These are phyloP conservation scores for Lophotriccus pileatus DNA, from an alignment of 2,797 vertebrate species.

Conservation along the genomic window DNA sequence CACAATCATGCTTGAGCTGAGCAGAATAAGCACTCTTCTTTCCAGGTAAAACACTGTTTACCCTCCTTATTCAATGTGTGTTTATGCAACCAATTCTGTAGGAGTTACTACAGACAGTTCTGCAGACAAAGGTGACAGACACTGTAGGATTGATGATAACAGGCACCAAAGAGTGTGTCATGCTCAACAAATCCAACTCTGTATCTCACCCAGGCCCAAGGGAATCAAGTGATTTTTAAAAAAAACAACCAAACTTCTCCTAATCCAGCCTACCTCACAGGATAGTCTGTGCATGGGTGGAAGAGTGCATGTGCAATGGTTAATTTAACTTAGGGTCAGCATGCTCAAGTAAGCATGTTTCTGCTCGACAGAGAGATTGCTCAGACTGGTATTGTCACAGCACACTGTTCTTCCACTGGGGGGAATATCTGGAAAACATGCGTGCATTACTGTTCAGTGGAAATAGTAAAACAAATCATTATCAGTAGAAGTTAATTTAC, in stretches of 20 bases:
- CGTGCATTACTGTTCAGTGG: background rate
- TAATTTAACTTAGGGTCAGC: background rate
- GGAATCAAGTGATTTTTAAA: background rate
- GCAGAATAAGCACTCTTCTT: background rate
- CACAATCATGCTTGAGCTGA: background rate
- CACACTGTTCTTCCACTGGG: background rate
- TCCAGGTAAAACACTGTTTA: background rate
- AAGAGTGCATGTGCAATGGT: background rate
- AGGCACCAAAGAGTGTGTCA: background rate
- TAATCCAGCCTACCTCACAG: background rate
- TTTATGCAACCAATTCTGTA: background rate
- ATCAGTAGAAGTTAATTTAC: background rate
- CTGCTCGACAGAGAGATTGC: background rate
- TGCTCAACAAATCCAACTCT: background rate
- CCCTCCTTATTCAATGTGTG: background rate
- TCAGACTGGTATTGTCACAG: background rate
- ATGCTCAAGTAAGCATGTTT: accelerated
- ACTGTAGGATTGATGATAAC: accelerated
- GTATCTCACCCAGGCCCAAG: background rate
- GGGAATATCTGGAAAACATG: background rate
- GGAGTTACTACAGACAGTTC: background rate
- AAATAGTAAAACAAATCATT: background rate
- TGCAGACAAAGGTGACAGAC: background rate
- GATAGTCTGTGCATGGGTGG: background rate
- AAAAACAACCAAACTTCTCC: background rate